Percentiles rank a stretch among this genome's conserved stretches.
These are phyloP conservation scores for Macrochelys suwanniensis DNA, from an alignment of 2,797 vertebrate genomes.

Conservation along the genomic window DNA sequence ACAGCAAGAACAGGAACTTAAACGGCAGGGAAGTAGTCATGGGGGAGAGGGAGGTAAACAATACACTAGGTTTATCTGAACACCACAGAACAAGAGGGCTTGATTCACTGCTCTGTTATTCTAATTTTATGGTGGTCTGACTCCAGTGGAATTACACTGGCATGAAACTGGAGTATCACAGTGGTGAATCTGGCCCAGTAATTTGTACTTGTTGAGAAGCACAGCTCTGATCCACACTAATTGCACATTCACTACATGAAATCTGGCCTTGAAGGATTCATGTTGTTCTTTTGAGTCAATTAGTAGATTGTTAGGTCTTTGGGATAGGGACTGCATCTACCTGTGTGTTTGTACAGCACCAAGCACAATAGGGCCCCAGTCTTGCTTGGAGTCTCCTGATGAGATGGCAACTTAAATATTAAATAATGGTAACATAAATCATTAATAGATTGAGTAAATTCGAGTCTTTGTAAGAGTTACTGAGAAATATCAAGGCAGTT, in stretches of 20 bases:
- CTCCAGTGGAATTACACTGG: not conserved
- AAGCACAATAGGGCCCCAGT: not conserved
- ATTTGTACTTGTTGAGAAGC: not conserved
- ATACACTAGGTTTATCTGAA: not conserved
- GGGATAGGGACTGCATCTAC: not conserved
- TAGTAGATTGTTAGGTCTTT: not conserved
- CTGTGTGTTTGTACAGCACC: not conserved
- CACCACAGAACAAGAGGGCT: not conserved
- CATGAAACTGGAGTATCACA: not conserved
- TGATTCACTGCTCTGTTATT: not conserved
- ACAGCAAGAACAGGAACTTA: conserved; percentile 21
- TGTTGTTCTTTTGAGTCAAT: not conserved
- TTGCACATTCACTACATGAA: not conserved
- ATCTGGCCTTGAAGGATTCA: conserved; percentile 31
- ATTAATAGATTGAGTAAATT: not conserved
- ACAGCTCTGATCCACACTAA: not conserved
- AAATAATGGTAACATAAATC: not conserved
- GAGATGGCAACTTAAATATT: not conserved
- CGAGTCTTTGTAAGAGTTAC: not conserved
- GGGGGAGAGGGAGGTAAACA: not conserved
- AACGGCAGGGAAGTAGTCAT: not conserved
- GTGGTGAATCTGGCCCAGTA: not conserved
- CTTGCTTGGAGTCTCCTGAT: not conserved
- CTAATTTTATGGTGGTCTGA: not conserved
- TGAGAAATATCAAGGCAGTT: not conserved